Evolutionary conservation across 2,113 vertebrate species (phyloP).

Genomic region (Nothoprocta perdicaria): DNA sequence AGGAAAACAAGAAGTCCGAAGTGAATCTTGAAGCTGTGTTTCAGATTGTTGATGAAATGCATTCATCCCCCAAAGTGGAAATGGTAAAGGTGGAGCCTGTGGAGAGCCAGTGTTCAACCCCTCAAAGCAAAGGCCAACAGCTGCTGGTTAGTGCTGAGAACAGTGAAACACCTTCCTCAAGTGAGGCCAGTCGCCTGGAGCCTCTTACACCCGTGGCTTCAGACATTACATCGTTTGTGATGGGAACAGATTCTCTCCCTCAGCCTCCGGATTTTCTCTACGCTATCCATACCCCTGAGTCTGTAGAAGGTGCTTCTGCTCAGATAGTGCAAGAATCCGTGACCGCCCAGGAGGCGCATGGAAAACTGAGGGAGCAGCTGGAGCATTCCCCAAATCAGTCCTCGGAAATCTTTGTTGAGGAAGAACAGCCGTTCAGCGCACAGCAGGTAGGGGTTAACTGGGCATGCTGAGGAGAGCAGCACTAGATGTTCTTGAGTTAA

Average conservation of each 20-base stretch:
- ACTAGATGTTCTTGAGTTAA: background rate
- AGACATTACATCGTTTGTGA: constrained; percentile 66
- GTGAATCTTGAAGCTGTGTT: constrained; percentile 81
- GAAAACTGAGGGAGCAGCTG: constrained; percentile 65
- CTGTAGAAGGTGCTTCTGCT: constrained; percentile 45
- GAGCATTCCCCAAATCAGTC: constrained; percentile 23
- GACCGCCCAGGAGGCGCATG: constrained; percentile 33
- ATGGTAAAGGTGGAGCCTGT: constrained; percentile 76
- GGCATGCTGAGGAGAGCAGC: background rate
- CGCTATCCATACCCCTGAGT: constrained; percentile 47
- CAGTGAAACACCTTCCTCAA: constrained; percentile 32
- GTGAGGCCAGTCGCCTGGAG: constrained; percentile 62
- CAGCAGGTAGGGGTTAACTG: constrained; percentile 63
- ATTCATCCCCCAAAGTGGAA: constrained; percentile 60
- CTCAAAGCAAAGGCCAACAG: constrained; percentile 51
- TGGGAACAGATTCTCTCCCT: constrained; percentile 64
- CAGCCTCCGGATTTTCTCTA: constrained; percentile 69
- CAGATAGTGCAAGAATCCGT: constrained; percentile 44
- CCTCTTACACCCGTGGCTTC: constrained; percentile 67
- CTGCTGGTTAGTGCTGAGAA: constrained; percentile 30
- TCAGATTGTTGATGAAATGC: constrained; percentile 82
- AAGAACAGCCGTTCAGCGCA: constrained; percentile 53
- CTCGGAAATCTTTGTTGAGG: constrained; percentile 64
- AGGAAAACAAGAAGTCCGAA: constrained; percentile 75
- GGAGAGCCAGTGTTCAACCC: constrained; percentile 63